These are phyloP conservation scores for Ciona savignyi DNA, from an alignment of 23 tunicate genomes.

Conservation along the genomic window DNA sequence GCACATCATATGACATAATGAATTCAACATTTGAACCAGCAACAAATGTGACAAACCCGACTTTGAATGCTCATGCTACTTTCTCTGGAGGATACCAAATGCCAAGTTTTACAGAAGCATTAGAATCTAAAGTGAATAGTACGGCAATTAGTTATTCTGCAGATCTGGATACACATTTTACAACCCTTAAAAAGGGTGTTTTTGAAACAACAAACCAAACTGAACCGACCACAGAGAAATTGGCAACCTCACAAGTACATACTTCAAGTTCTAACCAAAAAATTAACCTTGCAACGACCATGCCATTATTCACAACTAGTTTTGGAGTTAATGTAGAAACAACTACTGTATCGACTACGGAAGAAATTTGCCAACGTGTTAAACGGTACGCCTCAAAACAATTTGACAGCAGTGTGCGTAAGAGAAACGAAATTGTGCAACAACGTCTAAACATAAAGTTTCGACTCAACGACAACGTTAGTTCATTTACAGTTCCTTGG, in stretches of 20 bases:
- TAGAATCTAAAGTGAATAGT: too few relatives aligned
- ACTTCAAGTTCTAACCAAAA: too few relatives aligned
- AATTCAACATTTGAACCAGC: too few relatives aligned
- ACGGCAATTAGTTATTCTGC: too few relatives aligned
- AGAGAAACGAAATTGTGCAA: too few relatives aligned
- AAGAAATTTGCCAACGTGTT: not conserved
- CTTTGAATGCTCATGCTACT: too few relatives aligned
- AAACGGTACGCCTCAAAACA: not conserved
- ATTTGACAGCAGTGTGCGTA: not conserved
- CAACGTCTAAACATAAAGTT: not conserved
- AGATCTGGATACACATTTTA: too few relatives aligned
- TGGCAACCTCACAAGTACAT: not conserved
- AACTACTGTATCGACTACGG: not conserved
- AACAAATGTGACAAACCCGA: too few relatives aligned
- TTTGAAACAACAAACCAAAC: not conserved
- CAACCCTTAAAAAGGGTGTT: too few relatives aligned
- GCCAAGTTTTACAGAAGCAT: too few relatives aligned
- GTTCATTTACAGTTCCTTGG: not conserved
- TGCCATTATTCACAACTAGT: not conserved
- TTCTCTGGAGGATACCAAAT: too few relatives aligned
- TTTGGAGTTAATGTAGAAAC: not conserved
- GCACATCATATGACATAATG: too few relatives aligned
- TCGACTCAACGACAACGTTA: not conserved
- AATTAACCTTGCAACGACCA: not conserved
- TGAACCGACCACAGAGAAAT: not conserved